Base-by-base conservation (phyloP, 1,140 invertebrate genomes). In the Trypoxylus dichotomus region DNA sequence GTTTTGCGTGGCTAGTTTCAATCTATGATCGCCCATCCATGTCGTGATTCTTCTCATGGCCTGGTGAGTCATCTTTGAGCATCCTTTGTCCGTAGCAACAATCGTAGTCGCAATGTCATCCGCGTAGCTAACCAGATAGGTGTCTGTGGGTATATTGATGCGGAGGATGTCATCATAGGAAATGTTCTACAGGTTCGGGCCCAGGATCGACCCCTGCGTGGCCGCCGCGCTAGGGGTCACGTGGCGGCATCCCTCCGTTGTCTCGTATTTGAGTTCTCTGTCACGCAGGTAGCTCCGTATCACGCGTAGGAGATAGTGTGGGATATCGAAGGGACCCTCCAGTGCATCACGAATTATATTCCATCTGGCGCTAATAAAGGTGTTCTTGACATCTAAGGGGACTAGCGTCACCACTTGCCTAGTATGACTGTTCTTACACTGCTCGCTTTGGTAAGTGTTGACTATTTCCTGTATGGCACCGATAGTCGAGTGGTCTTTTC, bases 141-240 rank as follows among this genome's bases (percentile, higher is more conserved):
- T 29, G 1, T 76, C 75, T 0, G 79, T 77, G 6, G 81, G 81
- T 13, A 74, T 74, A 11, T 37, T 13, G 29, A 74, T 74, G 1
- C 58, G 19, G 11, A 86, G 78, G 0, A 85, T 29, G 7, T 58
- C 79, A 58, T 86, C 83, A 32, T 85, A 86, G 0, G 77, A 71
- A 1, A 80, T 58, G 41, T 85, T 85, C 84, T 84, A 86, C 1
- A 86, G 77, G 27, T 82, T 78, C 0, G 83, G 84, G 0, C 85
- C 84, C 0, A 85, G 73, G 0, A 85, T 79, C 6, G 82, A 84
- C 0, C 83, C 84, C 74, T 86, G 84, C 0, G 86, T 81, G 0
- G 82, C 80, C 1, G 81, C 80, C 8, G 27, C 54, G 72, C 13
- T 41, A n/a, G 47, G 37, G 6, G n/a, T 1, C 21, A 24, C 11